phyloP scores from a whole-genome alignment of 2,888 invertebrate genomes.

The Stratiomys singularior region DNA sequence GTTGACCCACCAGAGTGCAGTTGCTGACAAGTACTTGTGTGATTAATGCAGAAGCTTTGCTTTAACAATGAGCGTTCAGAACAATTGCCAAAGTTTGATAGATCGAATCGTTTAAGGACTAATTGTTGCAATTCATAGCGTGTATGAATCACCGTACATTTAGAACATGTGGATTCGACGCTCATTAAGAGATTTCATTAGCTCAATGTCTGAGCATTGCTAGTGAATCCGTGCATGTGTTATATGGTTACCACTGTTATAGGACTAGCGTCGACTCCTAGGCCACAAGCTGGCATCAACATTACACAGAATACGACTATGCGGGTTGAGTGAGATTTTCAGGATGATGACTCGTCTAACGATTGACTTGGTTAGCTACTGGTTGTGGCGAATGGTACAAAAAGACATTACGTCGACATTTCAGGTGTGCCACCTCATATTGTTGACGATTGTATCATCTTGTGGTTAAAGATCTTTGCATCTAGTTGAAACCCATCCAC shows the following conservation, averaged over 20 bases:
- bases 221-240: neutral
- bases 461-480: slow-evolving; percentile 11
- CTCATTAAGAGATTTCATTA: neutral
- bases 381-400: slow-evolving; percentile 18
- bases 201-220: neutral
- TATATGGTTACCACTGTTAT: neutral
- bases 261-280: neutral
- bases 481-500: neutral
- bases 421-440: slow-evolving; percentile 26
- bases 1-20: too few relatives aligned
- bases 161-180: too few relatives aligned
- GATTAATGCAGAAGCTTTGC: too few relatives aligned
- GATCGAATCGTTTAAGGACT: too few relatives aligned
- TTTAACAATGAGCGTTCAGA: too few relatives aligned
- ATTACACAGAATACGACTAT: slow-evolving; percentile 2
- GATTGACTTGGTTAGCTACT: slow-evolving; percentile 20
- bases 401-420: slow-evolving; percentile 28
- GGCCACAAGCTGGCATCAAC: slow-evolving; percentile 1
- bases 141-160: too few relatives aligned
- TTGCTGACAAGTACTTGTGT: too few relatives aligned
- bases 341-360: slow-evolving; percentile 22
- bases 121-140: too few relatives aligned
- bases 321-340: neutral
- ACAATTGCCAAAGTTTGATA: too few relatives aligned
- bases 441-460: neutral